Evolutionary conservation across 1,140 invertebrate genomes (phyloP), one percentile per base, ranked within the genome.

Genomic region (Leptestheria dahalacensis): DNA sequence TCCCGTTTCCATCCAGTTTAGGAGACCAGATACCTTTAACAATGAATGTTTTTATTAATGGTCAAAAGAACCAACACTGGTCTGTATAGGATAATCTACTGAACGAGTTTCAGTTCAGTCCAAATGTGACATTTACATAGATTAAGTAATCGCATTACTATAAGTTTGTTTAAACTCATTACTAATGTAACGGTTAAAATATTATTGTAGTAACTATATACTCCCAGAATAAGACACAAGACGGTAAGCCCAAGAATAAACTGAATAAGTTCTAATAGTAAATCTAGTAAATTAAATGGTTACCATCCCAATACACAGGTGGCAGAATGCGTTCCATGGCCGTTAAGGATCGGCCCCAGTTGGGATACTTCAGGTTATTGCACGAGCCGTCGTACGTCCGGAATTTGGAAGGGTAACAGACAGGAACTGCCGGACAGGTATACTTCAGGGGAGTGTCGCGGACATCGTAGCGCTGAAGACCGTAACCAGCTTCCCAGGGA

Each of bases 361-460:
- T 76, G 0, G 87, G 83, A 65, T 82, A 79, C 28, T 75, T 66
- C 9, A 86, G 66, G 69, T 93, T 91, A 69, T 92, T 94, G 67
- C 90, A 94, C 1, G 85, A 82, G 0, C 89, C 90, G 69, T 93
- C 88, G 51, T 83, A 79, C 1, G 80, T 78, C 21, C 89, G 76
- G 66, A 89, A 91, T 57, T 77, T 76, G 15, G 9, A 26, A 2
- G 25, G 11, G 9, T 49, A n/a, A 29, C 60, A 61, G 18, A 59
- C 24, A n/a, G 60, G 60, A 9, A 24, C 23, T 18, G 47, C 10
- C 12, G 48, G 48, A 26, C 60, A 61, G 9, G 55, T 25, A 29
- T 61, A 24, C 24, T 50, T 21, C 49, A 61, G 33, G 20, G 23
- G 25, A 33, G 21, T 61, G 9, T 49, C 57, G 15, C 60, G 41